Percentiles rank a stretch among this genome's conserved stretches.
Evolutionary conservation across 2,797 vertebrate species (phyloP).

Genomic region (Gymnodraco acuticeps): DNA sequence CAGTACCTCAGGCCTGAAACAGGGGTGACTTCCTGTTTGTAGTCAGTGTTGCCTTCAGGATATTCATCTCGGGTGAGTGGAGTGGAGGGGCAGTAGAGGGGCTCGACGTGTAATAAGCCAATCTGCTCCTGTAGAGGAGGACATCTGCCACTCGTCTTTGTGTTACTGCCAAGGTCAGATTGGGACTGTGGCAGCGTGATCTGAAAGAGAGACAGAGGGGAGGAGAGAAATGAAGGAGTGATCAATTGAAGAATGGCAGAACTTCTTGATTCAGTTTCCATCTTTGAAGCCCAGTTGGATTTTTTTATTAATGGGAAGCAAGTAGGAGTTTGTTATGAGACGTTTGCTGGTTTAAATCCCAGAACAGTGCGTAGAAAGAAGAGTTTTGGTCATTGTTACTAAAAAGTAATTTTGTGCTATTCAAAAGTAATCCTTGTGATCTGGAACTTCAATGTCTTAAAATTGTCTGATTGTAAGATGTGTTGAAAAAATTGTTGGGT

Average conservation of each 20-base stretch:
- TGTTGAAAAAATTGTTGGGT: background rate
- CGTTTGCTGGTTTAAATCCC: background rate
- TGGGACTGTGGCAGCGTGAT: background rate
- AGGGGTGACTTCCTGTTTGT: background rate
- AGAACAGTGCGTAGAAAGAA: background rate
- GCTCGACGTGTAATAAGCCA: too few relatives aligned
- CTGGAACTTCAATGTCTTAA: background rate
- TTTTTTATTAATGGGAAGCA: conserved; percentile 12
- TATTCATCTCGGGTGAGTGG: background rate
- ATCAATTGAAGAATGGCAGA: conserved; percentile 35
- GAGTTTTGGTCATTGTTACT: background rate
- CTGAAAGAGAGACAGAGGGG: conserved; percentile 7
- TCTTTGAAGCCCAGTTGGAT: conserved; percentile 17
- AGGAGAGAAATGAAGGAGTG: conserved; percentile 1
- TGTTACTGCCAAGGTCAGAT: conserved; percentile 47
- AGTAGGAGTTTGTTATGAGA: background rate
- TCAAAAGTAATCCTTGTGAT: background rate
- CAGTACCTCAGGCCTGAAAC: background rate
- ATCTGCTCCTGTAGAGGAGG: conserved; percentile 61
- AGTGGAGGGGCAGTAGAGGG: too few relatives aligned
- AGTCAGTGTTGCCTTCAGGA: background rate
- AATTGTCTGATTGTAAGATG: background rate
- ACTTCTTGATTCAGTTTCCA: conserved; percentile 28
- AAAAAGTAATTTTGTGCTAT: background rate
- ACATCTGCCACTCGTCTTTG: conserved; percentile 68